Evolutionary conservation across 2,797 vertebrate genomes (phyloP).

Genomic region (Sebastes taczanowskii): DNA sequence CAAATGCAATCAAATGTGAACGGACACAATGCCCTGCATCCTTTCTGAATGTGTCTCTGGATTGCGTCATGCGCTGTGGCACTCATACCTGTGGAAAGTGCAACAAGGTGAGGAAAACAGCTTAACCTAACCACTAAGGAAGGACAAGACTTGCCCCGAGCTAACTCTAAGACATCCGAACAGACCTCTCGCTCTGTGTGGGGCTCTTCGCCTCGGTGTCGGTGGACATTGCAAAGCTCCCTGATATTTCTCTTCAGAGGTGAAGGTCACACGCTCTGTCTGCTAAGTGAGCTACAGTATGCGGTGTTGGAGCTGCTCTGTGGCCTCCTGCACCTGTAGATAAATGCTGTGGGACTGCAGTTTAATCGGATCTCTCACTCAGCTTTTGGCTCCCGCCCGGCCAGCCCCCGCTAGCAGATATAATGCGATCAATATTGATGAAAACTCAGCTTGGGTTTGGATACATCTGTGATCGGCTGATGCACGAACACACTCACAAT

Average conservation of each 20-base stretch:
- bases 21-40: conserved; percentile 17
- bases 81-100: neutral
- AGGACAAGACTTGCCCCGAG: neutral
- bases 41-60: conserved; percentile 12
- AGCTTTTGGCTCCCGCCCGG: neutral
- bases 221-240: conserved; percentile 5
- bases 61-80: conserved; percentile 7
- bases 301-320: neutral
- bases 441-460: conserved; percentile 32
- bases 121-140: neutral
- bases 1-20: conserved; percentile 30
- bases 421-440: conserved; percentile 49
- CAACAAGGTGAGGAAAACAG: neutral
- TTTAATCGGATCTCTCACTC: conserved; percentile 25
- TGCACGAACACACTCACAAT: neutral
- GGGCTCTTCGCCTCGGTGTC: neutral
- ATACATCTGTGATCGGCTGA: conserved; percentile 11
- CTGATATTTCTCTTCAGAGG: conserved; percentile 19
- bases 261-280: conserved; percentile 23
- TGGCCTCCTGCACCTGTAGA: conserved; percentile 23
- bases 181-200: neutral
- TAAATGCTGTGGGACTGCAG: conserved; percentile 13
- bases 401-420: conserved; percentile 12
- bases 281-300: neutral
- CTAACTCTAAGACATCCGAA: neutral